Conservation (phyloP, 2,888 invertebrate genomes). For the Allygus modestus region DNA sequence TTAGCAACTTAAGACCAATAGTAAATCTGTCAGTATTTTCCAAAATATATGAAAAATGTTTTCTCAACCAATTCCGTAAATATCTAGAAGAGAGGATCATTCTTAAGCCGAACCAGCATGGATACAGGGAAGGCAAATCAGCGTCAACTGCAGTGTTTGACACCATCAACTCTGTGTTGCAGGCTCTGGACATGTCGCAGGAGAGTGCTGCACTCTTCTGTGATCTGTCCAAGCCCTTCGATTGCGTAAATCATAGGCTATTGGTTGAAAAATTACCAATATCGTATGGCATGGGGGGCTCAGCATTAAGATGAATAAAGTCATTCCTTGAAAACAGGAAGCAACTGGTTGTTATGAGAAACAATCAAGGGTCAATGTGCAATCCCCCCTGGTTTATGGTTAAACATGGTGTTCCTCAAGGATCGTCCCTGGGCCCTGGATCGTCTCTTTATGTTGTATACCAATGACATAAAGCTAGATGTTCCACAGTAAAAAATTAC, state of each 20-base stretch:
- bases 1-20: not conserved
- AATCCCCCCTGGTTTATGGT: not conserved
- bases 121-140: not conserved
- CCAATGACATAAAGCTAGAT: not conserved
- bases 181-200: not conserved
- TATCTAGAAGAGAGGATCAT: not conserved
- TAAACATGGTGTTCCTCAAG: conserved; percentile 22
- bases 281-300: not conserved
- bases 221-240: conserved; percentile 8
- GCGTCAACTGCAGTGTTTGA: not conserved
- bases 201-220: conserved; percentile 35
- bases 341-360: not conserved
- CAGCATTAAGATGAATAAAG: not conserved
- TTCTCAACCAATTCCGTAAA: not conserved
- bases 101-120: not conserved
- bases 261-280: not conserved
- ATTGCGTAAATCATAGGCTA: not conserved
- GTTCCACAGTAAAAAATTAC: not conserved
- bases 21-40: not conserved
- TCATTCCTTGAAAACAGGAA: not conserved
- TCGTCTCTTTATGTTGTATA: not conserved
- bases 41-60: conserved; percentile 21
- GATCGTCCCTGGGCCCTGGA: not conserved
- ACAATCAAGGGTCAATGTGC: not conserved
- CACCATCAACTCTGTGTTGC: not conserved